A percentile compares a stretch with the other conserved stretches of the same genome.
Conservation (phyloP, 2,113 vertebrate species). For the Channa maculata region DNA sequence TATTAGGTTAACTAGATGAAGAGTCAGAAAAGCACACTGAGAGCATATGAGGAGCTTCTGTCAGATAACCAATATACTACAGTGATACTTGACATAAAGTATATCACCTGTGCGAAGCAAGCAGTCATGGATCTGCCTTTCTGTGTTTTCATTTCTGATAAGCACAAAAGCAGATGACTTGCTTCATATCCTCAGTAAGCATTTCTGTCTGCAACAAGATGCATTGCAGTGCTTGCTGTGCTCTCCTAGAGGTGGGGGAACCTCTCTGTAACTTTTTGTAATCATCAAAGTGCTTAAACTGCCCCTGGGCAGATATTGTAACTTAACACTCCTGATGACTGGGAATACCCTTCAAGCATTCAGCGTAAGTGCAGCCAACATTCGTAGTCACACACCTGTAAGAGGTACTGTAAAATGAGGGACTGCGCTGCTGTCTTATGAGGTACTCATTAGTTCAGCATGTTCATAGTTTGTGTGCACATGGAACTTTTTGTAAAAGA, state of each 20-base stretch:
- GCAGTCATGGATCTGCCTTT: conserved; percentile 23
- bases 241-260: conserved; percentile 28
- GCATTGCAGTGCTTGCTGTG: conserved; percentile 1
- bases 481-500: no score
- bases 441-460: no score
- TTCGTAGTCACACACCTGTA: conserved; percentile 10
- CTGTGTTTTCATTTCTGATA: neutral
- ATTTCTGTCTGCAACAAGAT: conserved; percentile 32
- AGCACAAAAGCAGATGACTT: conserved; percentile 39
- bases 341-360: conserved; percentile 13
- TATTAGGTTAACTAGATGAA: conserved; percentile 56
- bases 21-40: conserved; percentile 51
- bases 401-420: neutral
- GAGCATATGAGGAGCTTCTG: conserved; percentile 46
- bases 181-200: conserved; percentile 41
- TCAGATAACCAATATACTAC: conserved; percentile 58
- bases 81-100: conserved; percentile 29
- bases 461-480: no score
- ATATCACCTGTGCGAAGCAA: conserved; percentile 47
- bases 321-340: conserved; percentile 25
- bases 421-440: no score
- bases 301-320: conserved; percentile 33
- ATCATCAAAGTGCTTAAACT: conserved; percentile 47
- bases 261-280: conserved; percentile 32
- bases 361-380: neutral